Conservation (phyloP, 2,797 vertebrate species). For the Acipenser transmontanus region DNA sequence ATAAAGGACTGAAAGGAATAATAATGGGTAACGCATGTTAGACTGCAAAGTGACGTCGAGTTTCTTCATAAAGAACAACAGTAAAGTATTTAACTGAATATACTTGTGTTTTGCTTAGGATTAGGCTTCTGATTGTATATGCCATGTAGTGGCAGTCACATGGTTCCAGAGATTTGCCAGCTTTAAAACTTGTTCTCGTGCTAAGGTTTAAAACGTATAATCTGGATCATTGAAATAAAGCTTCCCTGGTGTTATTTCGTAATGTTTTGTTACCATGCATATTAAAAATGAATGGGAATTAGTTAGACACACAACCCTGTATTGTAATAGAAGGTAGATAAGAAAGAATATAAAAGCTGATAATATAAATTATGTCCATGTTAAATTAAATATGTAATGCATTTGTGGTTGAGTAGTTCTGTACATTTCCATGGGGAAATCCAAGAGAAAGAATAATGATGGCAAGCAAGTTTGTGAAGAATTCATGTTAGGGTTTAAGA, state of each 20-base stretch:
- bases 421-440: too few species aligned
- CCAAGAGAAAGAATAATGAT: too few species aligned
- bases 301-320: background rate
- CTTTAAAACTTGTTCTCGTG: constrained; percentile 32
- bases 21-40: constrained; percentile 19
- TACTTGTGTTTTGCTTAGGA: background rate
- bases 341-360: constrained; percentile 53
- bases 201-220: constrained; percentile 34
- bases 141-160: background rate
- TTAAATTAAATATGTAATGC: too few species aligned
- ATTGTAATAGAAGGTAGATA: constrained; percentile 40
- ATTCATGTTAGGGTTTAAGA: too few species aligned
- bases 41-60: too few species aligned
- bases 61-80: too few species aligned
- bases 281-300: constrained; percentile 42
- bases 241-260: background rate
- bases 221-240: constrained; percentile 1
- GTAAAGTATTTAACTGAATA: too few species aligned
- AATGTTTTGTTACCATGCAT: constrained; percentile 48
- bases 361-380: background rate
- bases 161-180: constrained; percentile 36
- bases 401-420: too few species aligned
- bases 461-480: too few species aligned
- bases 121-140: background rate
- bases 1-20: constrained; percentile 33